These are phyloP conservation scores for Spinus pinus DNA, from an alignment of 2,797 vertebrate species.

Conservation along the genomic window DNA sequence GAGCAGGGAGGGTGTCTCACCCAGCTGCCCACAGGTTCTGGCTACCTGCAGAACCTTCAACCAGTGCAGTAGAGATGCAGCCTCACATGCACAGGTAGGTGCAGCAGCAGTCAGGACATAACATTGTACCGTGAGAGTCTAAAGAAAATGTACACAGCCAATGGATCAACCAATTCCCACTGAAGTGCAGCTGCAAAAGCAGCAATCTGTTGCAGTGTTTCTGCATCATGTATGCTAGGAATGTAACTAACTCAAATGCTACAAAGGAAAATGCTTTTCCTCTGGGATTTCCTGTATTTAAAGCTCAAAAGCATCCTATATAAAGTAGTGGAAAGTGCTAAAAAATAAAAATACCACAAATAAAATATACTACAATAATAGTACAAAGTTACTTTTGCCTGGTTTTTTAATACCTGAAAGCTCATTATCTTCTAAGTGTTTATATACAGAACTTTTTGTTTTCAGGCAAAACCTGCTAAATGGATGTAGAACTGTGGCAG, in stretches of 20 bases:
- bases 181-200: background rate
- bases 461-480: background rate
- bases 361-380: background rate
- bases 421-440: background rate
- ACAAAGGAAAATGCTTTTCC: background rate
- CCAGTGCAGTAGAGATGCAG: background rate
- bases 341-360: background rate
- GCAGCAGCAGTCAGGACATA: background rate
- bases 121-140: fast-evolving
- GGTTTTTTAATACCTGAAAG: background rate
- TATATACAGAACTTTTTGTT: background rate
- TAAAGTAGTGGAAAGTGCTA: background rate
- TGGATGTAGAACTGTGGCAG: background rate
- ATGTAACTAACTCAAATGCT: background rate
- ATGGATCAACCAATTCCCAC: background rate
- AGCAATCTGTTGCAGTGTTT: background rate
- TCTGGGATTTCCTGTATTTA: background rate
- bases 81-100: fast-evolving
- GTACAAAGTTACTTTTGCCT: background rate
- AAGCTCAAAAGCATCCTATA: background rate
- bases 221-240: background rate
- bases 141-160: background rate
- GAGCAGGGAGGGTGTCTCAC: background rate
- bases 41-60: background rate
- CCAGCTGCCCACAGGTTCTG: background rate